Evolutionary conservation across 2,797 vertebrate species (phyloP), one percentile per base, ranked within the genome.

Genomic region (Tokudaia muenninki): DNA sequence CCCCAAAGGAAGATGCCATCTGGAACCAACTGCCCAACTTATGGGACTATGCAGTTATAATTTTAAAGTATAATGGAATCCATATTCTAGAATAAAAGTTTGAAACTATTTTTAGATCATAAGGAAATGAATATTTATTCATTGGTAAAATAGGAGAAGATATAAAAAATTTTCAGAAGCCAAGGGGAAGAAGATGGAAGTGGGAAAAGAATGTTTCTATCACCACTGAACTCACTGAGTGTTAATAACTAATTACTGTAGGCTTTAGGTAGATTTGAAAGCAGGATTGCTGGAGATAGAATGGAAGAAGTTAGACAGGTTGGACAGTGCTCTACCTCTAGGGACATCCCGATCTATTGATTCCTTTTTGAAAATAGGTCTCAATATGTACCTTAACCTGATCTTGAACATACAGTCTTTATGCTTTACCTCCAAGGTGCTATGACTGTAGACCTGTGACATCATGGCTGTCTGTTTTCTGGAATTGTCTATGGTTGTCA

Each of bases 81-180:
- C 59, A n/a, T 29, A 24, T 63, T 84, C 1, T 72, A 24, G 24
- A 74, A 78, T 55, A 1, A 37, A 65, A 75, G 72, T 67, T 90
- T 92, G 22, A 90, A 82, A 72, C 90, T 37, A 87, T 67, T 22
- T 83, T 78, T 57, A 86, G 47, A 74, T 55, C n/a, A 82, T 44
- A 91, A 92, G 7, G 90, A 52, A 1, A 3, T 65, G 55, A 82
- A 6, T 47, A 86, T 55, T 4, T 67, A 50, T 50, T 86, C 6
- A 9, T n/a, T 78, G 12, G 11, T 50, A 75, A 59, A 94, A 37
- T 37, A 80, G 80, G 44, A 87, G 1, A 37, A 77, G 57, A 16
- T 63, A 65, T 37, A 8, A 67, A 61, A 55, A 61, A 37, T 77
- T 75, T 63, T 37, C 47, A 61, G 47, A 92, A 82, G 37, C 11